These are phyloP conservation scores for Montipora sp. DNA, from an alignment of 64 coral and sea anemone genomes.

Conservation along the genomic window DNA sequence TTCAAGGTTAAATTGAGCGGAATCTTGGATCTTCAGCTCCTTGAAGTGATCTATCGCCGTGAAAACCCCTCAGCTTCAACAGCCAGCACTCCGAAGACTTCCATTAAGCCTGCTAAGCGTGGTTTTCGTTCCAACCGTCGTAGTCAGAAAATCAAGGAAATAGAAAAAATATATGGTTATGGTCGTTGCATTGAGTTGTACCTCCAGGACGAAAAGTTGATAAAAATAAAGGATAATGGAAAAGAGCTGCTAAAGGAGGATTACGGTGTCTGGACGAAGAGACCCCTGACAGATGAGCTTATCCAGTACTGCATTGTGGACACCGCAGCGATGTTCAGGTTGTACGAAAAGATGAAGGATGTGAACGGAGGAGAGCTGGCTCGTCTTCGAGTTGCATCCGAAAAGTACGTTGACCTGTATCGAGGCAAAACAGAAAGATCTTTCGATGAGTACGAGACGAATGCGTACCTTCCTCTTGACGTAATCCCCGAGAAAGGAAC, in stretches of 20 bases:
- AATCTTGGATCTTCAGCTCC: conserved; percentile 61
- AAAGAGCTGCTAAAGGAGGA: conserved; percentile 14
- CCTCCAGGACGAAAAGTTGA: conserved; percentile 41
- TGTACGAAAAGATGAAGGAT: conserved; percentile 62
- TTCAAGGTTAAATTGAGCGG: conserved; percentile 48
- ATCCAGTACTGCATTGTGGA: conserved; percentile 64
- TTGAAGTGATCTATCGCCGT: conserved; percentile 65
- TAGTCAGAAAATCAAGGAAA: conserved; percentile 24
- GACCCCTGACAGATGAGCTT: conserved; percentile 36
- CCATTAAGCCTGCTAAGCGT: background rate
- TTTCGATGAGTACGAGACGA: background rate
- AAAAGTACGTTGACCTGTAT: background rate
- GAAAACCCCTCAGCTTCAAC: background rate
- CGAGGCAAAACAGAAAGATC: background rate
- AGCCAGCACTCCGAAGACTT: background rate
- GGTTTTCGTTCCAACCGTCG: background rate
- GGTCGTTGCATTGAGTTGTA: conserved; percentile 58
- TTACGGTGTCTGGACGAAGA: conserved; percentile 21
- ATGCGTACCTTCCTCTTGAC: conserved; percentile 28
- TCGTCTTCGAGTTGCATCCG: conserved; percentile 7
- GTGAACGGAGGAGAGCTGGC: conserved; percentile 24
- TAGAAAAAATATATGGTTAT: conserved; percentile 59
- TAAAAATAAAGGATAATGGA: conserved; percentile 50
- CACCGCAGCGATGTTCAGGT: conserved; percentile 50
- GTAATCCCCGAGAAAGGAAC: conserved; percentile 47